These are phyloP conservation scores for Bergia sp. DNA, from an alignment of 92 coral and sea anemone species.

Conservation along the genomic window DNA sequence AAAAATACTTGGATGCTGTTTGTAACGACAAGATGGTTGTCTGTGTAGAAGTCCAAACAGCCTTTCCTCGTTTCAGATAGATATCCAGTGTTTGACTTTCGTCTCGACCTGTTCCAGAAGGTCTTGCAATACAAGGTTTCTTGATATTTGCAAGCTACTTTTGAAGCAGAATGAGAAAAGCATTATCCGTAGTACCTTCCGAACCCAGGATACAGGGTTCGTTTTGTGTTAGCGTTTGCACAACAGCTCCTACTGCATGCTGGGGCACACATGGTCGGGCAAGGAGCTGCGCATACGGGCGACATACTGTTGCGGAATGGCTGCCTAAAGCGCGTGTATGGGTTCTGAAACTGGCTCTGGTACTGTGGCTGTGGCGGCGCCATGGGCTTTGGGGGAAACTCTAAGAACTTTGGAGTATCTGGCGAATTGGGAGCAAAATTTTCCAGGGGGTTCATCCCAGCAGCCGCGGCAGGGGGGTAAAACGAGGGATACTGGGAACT, in stretches of 20 bases:
- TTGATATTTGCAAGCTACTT: neutral
- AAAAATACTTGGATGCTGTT: no score
- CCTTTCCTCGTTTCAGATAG: neutral
- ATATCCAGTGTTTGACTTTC: neutral
- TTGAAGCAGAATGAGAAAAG: neutral
- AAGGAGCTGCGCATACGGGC: conserved; percentile 32
- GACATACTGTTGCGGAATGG: conserved; percentile 13
- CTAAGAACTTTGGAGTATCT: conserved; percentile 24
- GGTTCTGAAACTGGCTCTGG: conserved; percentile 28
- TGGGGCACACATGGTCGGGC: conserved; percentile 60
- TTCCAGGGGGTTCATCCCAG: neutral
- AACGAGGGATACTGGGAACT: conserved; percentile 17
- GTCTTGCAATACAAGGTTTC: neutral
- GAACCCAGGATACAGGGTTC: conserved; percentile 20
- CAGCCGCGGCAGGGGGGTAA: neutral
- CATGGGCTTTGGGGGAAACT: conserved; percentile 24
- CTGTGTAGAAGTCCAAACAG: neutral
- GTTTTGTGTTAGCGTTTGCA: conserved; percentile 17
- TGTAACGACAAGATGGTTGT: no score
- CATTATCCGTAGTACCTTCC: conserved; percentile 8
- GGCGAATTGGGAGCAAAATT: conserved; percentile 26
- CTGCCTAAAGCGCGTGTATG: conserved; percentile 7
- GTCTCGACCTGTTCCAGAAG: neutral
- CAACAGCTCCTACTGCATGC: conserved; percentile 56
- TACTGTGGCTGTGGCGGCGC: conserved; percentile 37